Base-by-base conservation (phyloP, 2,888 invertebrate species). In the Lacanobia oleracea region DNA sequence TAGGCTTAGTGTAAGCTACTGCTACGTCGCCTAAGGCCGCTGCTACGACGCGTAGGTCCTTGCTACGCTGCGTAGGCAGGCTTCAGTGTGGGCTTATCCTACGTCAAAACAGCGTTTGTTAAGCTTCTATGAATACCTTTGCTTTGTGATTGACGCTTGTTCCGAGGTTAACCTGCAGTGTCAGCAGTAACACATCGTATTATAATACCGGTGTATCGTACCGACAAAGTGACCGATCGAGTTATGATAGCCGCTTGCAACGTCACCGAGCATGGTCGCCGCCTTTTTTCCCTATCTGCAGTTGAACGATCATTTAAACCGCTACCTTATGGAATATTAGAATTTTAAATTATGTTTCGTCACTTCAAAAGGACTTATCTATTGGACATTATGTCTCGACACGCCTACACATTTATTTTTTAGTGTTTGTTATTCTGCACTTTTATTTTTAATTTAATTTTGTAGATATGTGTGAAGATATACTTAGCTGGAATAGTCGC, bases 161-260 rank as follows among this genome's bases (percentile, higher is more conserved):
- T 51, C 21, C 51, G 51, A 21, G 51, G 51, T 51, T 10, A 51
- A 7, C 33, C 33, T 37, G 33, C n/a, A 56, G 33, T 33, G 33
- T 56, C n/a, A 54, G 27, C 40, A 43, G 12, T 43, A 12, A 43
- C n/a, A 37, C 56, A 56, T 56, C 18, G 14, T 12, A 14, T 40
- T 40, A 21, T 57, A 40, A 40, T 21, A 21, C 18, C 21, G 37
- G 37, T n/a, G 57, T 57, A 57, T 7, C 21, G 14, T 37, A 57
- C 57, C 12, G 37, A 57, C 57, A 57, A 57, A 21, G 14, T 57
- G 37, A 37, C 37, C 14, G n/a, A 57, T 57, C 21, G 37, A 57
- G 21, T 21, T 57, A 37, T 57, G n/a, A n/a, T 57, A 40, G 57
- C 37, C 37, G 21, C 37, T 40, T 59, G 33, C 56, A n/a, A 56